Percentiles rank a stretch among this genome's conserved stretches.
Evolutionary conservation across 2,797 vertebrate species (phyloP).

Genomic region (Cephalopachus bancanus): DNA sequence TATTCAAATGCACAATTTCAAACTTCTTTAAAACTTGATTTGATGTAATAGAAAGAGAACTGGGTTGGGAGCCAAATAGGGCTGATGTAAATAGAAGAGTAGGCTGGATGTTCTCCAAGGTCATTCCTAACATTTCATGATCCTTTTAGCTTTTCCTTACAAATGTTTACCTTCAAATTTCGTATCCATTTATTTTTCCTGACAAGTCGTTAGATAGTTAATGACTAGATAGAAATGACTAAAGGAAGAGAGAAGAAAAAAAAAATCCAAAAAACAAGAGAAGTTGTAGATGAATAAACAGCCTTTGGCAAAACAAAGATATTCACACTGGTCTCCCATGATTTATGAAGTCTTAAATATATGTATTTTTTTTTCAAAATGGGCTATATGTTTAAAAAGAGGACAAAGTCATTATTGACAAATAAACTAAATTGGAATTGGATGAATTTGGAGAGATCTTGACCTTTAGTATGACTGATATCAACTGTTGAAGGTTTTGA

Average conservation of each 20-base stretch:
- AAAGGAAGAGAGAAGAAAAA: neutral
- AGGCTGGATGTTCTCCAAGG: neutral
- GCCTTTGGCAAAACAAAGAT: slow-evolving; percentile 4
- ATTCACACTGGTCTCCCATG: neutral
- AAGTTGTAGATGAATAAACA: slow-evolving; percentile 2
- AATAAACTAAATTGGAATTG: neutral
- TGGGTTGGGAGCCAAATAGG: neutral
- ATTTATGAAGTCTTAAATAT: slow-evolving; percentile 4
- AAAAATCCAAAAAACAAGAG: neutral
- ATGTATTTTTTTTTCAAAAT: neutral
- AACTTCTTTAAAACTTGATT: slow-evolving; percentile 2
- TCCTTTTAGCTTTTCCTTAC: neutral
- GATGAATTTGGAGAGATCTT: neutral
- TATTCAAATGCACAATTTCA: slow-evolving; percentile 22
- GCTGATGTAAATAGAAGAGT: neutral
- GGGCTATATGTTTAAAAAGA: neutral
- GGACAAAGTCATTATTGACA: neutral
- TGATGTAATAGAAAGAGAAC: neutral
- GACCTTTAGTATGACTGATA: neutral
- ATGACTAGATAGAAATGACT: neutral
- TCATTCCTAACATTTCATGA: neutral
- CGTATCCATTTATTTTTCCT: slow-evolving; percentile 29
- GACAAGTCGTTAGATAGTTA: neutral
- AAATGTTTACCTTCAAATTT: neutral
- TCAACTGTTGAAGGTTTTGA: neutral